Percentiles rank a stretch among this genome's conserved stretches.
phyloP scores from a whole-genome alignment of 1,140 invertebrate genomes.

The Ceratina calcarata region DNA sequence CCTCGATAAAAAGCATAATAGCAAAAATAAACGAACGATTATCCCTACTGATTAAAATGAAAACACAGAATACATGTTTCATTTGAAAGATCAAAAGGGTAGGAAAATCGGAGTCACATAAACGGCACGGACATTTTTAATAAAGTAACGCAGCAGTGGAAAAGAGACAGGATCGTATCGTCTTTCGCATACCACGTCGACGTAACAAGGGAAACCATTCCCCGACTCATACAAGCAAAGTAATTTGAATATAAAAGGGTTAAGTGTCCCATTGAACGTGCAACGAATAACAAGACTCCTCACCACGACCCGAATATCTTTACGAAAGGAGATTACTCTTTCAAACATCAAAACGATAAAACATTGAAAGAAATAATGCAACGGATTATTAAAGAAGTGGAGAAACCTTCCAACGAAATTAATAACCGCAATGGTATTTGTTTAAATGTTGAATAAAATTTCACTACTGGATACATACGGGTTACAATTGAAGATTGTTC shows the following conservation, averaged over 20 bases:
- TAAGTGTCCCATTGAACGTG: slow-evolving; percentile 44
- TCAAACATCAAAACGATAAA: slow-evolving; percentile 20
- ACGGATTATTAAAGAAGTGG: too few relatives aligned
- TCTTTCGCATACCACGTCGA: neutral
- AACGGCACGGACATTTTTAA: neutral
- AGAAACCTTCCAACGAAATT: neutral
- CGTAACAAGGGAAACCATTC: slow-evolving; percentile 38
- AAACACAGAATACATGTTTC: too few relatives aligned
- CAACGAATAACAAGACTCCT: slow-evolving; percentile 39
- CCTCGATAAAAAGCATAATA: neutral
- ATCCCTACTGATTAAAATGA: too few relatives aligned
- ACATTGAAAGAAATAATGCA: neutral
- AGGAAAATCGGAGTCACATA: neutral
- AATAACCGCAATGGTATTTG: neutral
- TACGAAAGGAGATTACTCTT: slow-evolving; percentile 34
- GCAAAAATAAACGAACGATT: too few relatives aligned
- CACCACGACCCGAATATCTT: slow-evolving; percentile 31
- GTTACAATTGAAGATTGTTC: slow-evolving; percentile 3
- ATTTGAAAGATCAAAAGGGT: too few relatives aligned
- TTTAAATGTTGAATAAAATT: neutral
- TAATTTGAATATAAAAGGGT: slow-evolving; percentile 52
- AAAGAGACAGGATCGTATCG: neutral
- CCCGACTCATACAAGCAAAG: slow-evolving; percentile 15
- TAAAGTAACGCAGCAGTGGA: neutral
- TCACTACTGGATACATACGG: neutral